Conservation (phyloP, 2,797 vertebrate species). For the Taeniopygia guttata region DNA sequence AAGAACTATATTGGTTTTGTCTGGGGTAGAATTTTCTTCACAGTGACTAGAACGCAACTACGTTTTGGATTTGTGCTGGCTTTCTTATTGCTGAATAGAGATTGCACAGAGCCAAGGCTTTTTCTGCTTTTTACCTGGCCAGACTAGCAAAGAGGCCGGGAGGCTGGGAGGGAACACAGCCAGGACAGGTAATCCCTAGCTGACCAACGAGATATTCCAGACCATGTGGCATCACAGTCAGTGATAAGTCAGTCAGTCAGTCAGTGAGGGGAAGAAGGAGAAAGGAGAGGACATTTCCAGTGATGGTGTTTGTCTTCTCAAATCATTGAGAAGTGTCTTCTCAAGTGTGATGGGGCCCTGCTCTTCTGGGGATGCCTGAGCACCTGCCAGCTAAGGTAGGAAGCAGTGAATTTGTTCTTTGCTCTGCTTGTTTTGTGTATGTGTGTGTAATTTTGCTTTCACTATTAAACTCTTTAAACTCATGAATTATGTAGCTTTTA, state of each 20-base stretch:
- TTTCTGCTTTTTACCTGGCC: not conserved
- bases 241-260: not conserved
- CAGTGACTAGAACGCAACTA: too few relatives aligned
- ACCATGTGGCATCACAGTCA: not conserved
- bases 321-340: not conserved
- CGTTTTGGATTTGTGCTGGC: not conserved
- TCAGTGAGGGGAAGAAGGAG: not conserved
- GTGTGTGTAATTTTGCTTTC: not conserved
- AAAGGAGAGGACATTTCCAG: not conserved
- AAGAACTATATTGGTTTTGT: not conserved
- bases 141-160: fast-evolving
- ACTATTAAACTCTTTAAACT: not conserved
- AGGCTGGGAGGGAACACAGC: not conserved
- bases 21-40: not conserved
- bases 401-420: not conserved
- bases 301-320: not conserved
- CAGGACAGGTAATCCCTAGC: not conserved
- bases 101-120: not conserved
- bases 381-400: fast-evolving
- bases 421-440: not conserved
- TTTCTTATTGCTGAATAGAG: not conserved
- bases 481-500: not conserved
- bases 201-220: not conserved
- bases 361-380: not conserved
- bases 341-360: not conserved